Percentiles rank a stretch among this genome's conserved stretches.
Conservation (phyloP, 1,140 invertebrate species). For the Wasmannia auropunctata region DNA sequence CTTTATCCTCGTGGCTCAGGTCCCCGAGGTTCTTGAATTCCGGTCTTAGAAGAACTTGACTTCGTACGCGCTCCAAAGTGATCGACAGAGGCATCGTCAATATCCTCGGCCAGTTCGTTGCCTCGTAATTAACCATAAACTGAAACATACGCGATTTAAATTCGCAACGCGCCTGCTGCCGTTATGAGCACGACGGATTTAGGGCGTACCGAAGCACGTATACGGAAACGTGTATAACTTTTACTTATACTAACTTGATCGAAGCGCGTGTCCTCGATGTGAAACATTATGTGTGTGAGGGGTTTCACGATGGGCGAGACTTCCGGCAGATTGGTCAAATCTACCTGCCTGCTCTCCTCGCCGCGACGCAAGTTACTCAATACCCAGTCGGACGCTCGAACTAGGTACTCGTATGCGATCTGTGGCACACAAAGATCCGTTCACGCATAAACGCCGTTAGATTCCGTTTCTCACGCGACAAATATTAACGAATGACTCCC, state of each 20-base stretch:
- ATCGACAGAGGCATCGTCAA: slow-evolving; percentile 72
- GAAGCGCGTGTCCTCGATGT: slow-evolving; percentile 89
- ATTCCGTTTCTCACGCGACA: background rate
- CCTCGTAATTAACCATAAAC: slow-evolving; percentile 74
- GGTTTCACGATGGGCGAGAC: slow-evolving; percentile 86
- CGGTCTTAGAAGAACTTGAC: slow-evolving; percentile 72
- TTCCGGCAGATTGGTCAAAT: slow-evolving; percentile 80
- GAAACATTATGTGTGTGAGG: slow-evolving; percentile 91
- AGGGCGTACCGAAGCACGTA: background rate
- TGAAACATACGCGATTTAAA: slow-evolving; percentile 54
- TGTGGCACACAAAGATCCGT: slow-evolving; percentile 76
- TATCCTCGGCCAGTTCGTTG: slow-evolving; percentile 72
- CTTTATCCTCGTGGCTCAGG: slow-evolving; percentile 66
- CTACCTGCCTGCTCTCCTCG: slow-evolving; percentile 74
- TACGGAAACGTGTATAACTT: background rate
- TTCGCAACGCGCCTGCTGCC: background rate
- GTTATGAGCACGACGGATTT: background rate
- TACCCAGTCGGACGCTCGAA: slow-evolving; percentile 89
- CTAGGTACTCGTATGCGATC: slow-evolving; percentile 89
- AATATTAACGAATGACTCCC: background rate
- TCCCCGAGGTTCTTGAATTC: slow-evolving; percentile 76
- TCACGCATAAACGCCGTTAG: background rate
- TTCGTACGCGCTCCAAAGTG: slow-evolving; percentile 65
- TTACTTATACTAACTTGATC: slow-evolving; percentile 88
- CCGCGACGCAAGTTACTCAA: slow-evolving; percentile 86